Base-by-base conservation (phyloP, 1,140 invertebrate species). In the Teleogryllus occipitalis region DNA sequence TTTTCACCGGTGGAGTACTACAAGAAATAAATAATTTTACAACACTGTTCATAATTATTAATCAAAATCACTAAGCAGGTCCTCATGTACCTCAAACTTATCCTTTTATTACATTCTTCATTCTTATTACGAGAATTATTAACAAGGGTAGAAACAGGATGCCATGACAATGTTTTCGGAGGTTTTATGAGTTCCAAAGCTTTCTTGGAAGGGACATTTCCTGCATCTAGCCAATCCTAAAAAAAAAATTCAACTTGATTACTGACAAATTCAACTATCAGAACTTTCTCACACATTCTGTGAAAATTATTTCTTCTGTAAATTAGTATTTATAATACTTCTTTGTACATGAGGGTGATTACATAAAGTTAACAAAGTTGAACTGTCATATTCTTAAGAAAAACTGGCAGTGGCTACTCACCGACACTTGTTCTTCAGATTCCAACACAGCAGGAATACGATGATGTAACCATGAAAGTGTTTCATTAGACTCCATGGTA, bases 381-480 rank as follows among this genome's bases (percentile, higher is more conserved):
- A 75, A 15, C 10, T 22, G 74, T 39, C 18, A 8, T 72, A 72
- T 79, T 8, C 3, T 46, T 74, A 21, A n/a, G 22, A 46, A 7
- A 46, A 47, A 75, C 8, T 8, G 6, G 74, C n/a, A 46, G 49
- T n/a, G 83, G 49, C 74, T 82, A 83, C 85, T 85, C 85, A 92
- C 92, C 81, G 90, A 85, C 81, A 94, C 88, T 86, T 93, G 89
- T 84, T 93, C 87, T 47, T 92, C 89, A 75, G 87, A 90, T 47
- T 91, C 89, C 27, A 96, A 85, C 83, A 95, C 90, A 48, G 93
- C 91, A 78, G 95, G 95, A 89, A 93, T 93, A 84, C 95, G 88
- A 83, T 95, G 90, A 88, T 96, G 94, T 75, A 95, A 86, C 90
- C 91, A 93, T 48, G 89, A 88, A 75, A 95, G 85, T 15, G 90